Base-by-base conservation (phyloP, 2,888 invertebrate genomes). In the Theodoxus fluviatilis region DNA sequence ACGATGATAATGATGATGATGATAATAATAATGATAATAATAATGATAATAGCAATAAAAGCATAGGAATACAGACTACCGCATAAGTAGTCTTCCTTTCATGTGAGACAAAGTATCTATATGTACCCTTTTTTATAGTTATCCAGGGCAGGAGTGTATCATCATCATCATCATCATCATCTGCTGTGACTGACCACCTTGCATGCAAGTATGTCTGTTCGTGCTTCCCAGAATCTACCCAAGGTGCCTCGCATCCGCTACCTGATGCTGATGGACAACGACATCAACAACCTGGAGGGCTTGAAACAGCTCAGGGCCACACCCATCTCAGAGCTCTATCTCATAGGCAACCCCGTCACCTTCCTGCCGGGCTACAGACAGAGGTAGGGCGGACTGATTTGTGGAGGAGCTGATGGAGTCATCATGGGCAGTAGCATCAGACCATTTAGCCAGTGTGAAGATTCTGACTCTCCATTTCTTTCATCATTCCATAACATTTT, bases 291-390 rank as follows among this genome's bases (percentile, higher is more conserved):
- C 55, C 74, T 81, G 59, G 66, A 71, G 25, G 81, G 81, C 3
- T 65, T 85, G 47, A 66, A 72, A 4, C 70, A 67, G n/a, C 71
- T 83, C 7, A 59, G 69, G 6, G 70, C 74, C 9, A 72, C 79
- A 6, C 75, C 80, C 1, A 70, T 84, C 18, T 75, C 78, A 49
- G 78, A 79, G 59, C 76, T 85, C 3, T 75, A 72, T 55, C 72
- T 85, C 55, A 74, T 76, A 25, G 82, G 82, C 22, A 84, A 83
- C 71, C 83, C 83, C 6, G 71, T 84, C n/a, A 71, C 76, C 35
- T 84, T 83, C 72, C 69, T 71, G 3, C 72, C 79, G 40, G 80
- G 81, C 69, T 85, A 85, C 76, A 73, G 85, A 73, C 80, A 78
- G 65, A 79, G 69, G 85, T 85, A 73, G 71, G 79, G 0, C 25